phyloP scores from a whole-genome alignment of 2,888 invertebrate species.

The Smittia aterrima region DNA sequence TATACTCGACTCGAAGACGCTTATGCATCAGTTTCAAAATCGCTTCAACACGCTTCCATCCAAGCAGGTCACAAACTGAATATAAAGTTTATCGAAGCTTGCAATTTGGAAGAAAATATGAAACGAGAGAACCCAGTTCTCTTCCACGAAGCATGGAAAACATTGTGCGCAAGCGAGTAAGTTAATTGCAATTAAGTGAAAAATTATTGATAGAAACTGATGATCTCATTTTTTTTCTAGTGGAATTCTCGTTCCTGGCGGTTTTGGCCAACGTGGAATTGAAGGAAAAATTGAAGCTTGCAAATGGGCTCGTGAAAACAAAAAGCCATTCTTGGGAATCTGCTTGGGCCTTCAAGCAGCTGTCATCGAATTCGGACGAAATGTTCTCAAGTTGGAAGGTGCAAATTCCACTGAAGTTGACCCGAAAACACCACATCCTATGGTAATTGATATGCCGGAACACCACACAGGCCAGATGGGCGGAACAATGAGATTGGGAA shows the following conservation, averaged over 20 bases:
- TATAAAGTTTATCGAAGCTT: constrained; percentile 88
- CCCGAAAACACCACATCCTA: constrained; percentile 67
- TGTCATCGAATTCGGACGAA: constrained; percentile 91
- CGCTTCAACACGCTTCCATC: constrained; percentile 89
- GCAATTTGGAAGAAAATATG: constrained; percentile 75
- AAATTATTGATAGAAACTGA: constrained; percentile 30
- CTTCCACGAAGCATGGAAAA: constrained; percentile 93
- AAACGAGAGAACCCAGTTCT: constrained; percentile 72
- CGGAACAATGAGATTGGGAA: constrained; percentile 98
- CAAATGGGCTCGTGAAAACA: constrained; percentile 86
- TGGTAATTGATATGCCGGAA: constrained; percentile 99
- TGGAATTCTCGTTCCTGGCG: constrained; percentile 95
- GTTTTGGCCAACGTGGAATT: constrained; percentile 93
- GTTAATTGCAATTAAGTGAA: constrained; percentile 49
- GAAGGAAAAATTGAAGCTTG: constrained; percentile 95
- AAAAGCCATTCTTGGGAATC: constrained; percentile 90
- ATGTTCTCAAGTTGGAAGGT: constrained; percentile 65
- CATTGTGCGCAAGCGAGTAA: constrained; percentile 81
- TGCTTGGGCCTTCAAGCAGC: constrained; percentile 98
- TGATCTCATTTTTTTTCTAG: constrained; percentile 55
- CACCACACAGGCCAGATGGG: constrained; percentile 91
- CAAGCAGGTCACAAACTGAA: constrained; percentile 80
- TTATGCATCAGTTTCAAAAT: constrained; percentile 94
- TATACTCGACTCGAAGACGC: constrained; percentile 95
- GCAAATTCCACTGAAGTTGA: constrained; percentile 88